Conservation (phyloP, 2,113 vertebrate genomes). For the Clarias magur region DNA sequence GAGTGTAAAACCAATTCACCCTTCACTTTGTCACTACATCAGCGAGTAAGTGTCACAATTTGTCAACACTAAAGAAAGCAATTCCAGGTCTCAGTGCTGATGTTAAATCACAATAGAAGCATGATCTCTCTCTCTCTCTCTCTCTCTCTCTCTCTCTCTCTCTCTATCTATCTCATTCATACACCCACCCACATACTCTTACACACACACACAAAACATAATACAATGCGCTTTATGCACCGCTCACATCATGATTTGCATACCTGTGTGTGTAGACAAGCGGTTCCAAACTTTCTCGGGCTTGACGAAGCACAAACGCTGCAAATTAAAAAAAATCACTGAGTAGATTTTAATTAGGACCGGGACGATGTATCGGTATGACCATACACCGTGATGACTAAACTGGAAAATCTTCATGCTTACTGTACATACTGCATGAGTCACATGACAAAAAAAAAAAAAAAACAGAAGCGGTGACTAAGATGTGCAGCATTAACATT, state of each 20-base stretch:
- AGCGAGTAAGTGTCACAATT: slow-evolving; percentile 36
- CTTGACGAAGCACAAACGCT: background rate
- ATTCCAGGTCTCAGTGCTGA: slow-evolving; percentile 31
- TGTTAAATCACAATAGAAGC: slow-evolving; percentile 19
- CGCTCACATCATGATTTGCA: slow-evolving; percentile 5
- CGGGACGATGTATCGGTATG: background rate
- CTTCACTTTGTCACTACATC: slow-evolving; percentile 28
- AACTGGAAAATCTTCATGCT: background rate
- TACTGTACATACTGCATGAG: too few species aligned
- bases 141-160: background rate
- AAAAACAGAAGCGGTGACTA: background rate
- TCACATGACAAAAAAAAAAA: too few species aligned
- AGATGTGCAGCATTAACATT: background rate
- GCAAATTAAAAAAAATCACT: background rate
- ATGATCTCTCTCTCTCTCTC: background rate
- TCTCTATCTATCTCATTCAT: background rate
- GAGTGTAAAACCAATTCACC: slow-evolving; percentile 22
- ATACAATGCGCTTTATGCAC: slow-evolving; percentile 12
- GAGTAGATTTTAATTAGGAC: slow-evolving; percentile 1
- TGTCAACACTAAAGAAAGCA: slow-evolving; percentile 35
- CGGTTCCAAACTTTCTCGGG: background rate
- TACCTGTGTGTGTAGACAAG: slow-evolving; percentile 23
- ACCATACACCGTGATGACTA: background rate
- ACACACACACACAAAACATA: background rate
- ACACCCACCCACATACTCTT: background rate